Conservation (phyloP, 2,888 invertebrate species). For the Spilarctia lutea region DNA sequence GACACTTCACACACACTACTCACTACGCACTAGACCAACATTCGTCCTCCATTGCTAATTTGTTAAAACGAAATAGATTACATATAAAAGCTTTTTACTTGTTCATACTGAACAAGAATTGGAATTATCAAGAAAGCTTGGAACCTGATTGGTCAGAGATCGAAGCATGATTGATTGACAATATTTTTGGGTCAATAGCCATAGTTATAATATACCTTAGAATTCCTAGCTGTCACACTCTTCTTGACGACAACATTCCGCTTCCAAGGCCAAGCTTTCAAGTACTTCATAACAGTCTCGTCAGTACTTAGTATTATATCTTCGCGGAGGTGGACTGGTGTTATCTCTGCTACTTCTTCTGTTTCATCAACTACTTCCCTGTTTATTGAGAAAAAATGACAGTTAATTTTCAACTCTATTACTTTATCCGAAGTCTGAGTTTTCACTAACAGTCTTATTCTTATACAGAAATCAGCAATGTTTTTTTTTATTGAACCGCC, state of each 20-base stretch:
- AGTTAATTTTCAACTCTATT: not conserved
- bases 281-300: slow-evolving; percentile 63
- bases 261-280: slow-evolving; percentile 73
- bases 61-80: too few species aligned
- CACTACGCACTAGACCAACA: too few species aligned
- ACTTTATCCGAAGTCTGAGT: not conserved
- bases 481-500: too few species aligned
- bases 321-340: slow-evolving; percentile 64
- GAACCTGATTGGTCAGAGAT: too few species aligned
- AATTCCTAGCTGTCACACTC: slow-evolving; percentile 56
- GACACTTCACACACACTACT: too few species aligned
- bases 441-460: not conserved
- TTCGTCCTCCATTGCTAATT: too few species aligned
- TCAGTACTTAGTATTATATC: slow-evolving; percentile 65
- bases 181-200: too few species aligned
- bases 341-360: slow-evolving; percentile 42
- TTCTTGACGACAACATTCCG: slow-evolving; percentile 46
- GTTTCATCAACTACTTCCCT: slow-evolving; percentile 72
- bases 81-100: too few species aligned
- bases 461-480: too few species aligned
- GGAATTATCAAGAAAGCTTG: too few species aligned
- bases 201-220: slow-evolving; percentile 57
- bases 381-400: slow-evolving; percentile 14
- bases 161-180: too few species aligned
- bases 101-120: too few species aligned